Base-by-base conservation (phyloP, 2,888 invertebrate species). In the Chalcis sispes region DNA sequence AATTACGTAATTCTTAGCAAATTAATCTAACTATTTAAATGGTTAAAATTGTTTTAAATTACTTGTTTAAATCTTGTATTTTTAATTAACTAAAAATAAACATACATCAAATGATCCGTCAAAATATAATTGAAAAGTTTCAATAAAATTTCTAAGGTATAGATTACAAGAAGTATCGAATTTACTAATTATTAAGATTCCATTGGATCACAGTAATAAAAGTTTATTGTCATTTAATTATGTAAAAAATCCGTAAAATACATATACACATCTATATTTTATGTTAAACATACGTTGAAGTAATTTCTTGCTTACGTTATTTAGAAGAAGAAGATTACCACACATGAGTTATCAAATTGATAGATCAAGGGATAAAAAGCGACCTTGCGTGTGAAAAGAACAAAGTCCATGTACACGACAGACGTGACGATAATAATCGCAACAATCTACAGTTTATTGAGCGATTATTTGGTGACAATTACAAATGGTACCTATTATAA, bases 101-200 rank as follows among this genome's bases (percentile, higher is more conserved):
- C 36, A 36, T 36, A 10, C 36, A 36, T 36, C 10, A 36, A 7
- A 3, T 50, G 4, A 20, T 2, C 20, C 23, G 50, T 18, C 23
- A 20, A 50, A 46, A 46, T 46, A 8, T 8, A 3, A 46, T 46
- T 46, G 46, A 36, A n/a, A n/a, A n/a, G n/a, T n/a, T n/a, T n/a
- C n/a, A n/a, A n/a, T n/a, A n/a, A n/a, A n/a, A n/a, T n/a, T n/a
- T n/a, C n/a, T n/a, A n/a, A n/a, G n/a, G n/a, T n/a, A n/a, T n/a
- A n/a, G n/a, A n/a, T n/a, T n/a, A n/a, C n/a, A n/a, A n/a, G n/a
- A 66, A 59, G 25, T 29, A 58, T 56, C 36, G 61, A 56, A 64
- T 69, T 69, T 23, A 10, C 74, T 40, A 13, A 64, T 64, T 32
- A 75, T 75, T 69, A 75, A 69, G 29, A 69, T 70, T 69, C 66